Conservation (phyloP, 1,140 invertebrate genomes). For the Akabosia matsudoensis region DNA sequence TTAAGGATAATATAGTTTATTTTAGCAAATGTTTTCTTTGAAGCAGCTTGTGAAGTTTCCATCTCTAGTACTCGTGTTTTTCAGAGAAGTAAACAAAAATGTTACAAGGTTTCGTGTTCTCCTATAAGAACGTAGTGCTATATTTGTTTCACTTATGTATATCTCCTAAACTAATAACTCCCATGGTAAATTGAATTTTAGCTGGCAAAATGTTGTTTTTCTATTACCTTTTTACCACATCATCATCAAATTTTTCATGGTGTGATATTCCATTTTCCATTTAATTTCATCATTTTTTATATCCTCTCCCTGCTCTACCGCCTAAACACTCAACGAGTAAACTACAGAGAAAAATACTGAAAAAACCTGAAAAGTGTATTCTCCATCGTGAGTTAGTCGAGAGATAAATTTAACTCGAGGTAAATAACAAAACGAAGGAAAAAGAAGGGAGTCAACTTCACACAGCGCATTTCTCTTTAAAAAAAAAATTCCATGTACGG, state of each 20-base stretch:
- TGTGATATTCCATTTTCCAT: not conserved
- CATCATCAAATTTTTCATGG: not conserved
- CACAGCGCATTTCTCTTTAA: not conserved
- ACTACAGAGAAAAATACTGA: not conserved
- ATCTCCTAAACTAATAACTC: no score
- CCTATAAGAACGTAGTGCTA: no score
- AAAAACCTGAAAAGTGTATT: no score
- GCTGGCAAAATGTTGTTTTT: not conserved
- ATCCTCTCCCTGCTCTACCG: not conserved
- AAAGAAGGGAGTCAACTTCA: not conserved
- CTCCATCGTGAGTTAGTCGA: no score
- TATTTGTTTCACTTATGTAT: no score
- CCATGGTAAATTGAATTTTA: conserved; percentile 19
- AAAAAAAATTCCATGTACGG: not conserved
- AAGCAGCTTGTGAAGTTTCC: no score
- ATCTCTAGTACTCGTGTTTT: no score
- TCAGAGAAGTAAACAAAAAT: no score
- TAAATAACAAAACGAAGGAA: not conserved
- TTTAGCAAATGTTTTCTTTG: no score
- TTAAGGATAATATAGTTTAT: no score
- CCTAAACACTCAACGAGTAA: not conserved
- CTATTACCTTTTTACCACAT: not conserved
- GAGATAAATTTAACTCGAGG: no score
- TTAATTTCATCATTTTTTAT: conserved; percentile 5
- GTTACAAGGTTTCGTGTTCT: no score